Evolutionary conservation across 2,113 vertebrate genomes (phyloP).

Genomic region (Corythornis cristatus): DNA sequence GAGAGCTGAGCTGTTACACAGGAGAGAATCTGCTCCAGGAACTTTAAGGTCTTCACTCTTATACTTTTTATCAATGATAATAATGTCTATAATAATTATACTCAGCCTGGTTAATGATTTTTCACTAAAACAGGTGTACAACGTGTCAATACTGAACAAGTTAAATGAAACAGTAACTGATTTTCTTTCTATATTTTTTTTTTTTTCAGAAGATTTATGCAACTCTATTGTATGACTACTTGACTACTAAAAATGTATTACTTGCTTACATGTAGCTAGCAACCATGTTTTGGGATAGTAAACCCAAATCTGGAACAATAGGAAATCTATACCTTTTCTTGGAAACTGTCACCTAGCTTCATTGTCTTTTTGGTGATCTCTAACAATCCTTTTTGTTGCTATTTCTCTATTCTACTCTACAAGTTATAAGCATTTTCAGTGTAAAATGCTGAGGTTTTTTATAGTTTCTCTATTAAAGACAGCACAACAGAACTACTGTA

Average conservation of each 20-base stretch:
- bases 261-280: background rate
- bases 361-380: background rate
- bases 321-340: background rate
- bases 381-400: background rate
- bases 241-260: background rate
- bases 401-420: background rate
- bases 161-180: rapidly evolving
- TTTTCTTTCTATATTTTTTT: background rate
- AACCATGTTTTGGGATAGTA: background rate
- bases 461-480: background rate
- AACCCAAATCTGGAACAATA: background rate
- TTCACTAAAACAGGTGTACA: rapidly evolving
- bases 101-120: background rate
- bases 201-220: background rate
- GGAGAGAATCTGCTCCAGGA: background rate
- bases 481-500: background rate
- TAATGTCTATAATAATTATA: background rate
- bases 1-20: background rate
- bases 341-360: background rate
- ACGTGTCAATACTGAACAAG: background rate
- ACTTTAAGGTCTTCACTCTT: background rate
- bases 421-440: background rate
- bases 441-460: background rate
- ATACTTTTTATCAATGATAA: background rate
- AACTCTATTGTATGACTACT: background rate